phyloP scores from a whole-genome alignment of 2,888 invertebrate species.

The Pogonocherus hispidulus region DNA sequence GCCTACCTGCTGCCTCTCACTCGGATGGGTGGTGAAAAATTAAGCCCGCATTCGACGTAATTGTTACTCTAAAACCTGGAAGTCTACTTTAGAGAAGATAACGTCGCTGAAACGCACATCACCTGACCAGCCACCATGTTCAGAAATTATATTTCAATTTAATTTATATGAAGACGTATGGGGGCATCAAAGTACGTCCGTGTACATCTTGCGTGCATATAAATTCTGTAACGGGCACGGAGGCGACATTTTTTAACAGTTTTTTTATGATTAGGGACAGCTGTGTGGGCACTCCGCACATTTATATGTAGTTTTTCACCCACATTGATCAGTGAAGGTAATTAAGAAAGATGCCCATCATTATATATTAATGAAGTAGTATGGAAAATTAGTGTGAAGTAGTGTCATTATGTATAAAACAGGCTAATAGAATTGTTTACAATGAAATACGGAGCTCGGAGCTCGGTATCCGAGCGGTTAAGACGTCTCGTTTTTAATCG shows the following conservation, averaged over 20 bases:
- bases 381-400: background rate
- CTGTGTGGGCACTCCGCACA: background rate
- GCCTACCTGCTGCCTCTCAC: background rate
- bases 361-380: background rate
- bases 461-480: no score
- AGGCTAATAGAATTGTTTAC: no score
- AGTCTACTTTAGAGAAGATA: background rate
- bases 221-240: background rate
- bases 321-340: background rate
- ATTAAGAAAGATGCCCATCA: background rate
- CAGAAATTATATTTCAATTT: background rate
- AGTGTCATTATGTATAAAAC: no score
- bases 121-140: conserved; percentile 15
- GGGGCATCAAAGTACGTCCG: background rate
- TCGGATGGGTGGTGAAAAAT: background rate
- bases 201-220: conserved; percentile 5
- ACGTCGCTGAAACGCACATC: background rate
- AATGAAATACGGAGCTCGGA: no score
- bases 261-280: conserved; percentile 15
- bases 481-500: no score
- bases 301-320: conserved; percentile 2
- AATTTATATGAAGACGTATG: conserved; percentile 12
- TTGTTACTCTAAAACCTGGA: conserved; percentile 13
- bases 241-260: background rate
- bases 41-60: conserved; percentile 8